Evolutionary conservation across 1,140 invertebrate species (phyloP).

Genomic region (Pomacea maculata): DNA sequence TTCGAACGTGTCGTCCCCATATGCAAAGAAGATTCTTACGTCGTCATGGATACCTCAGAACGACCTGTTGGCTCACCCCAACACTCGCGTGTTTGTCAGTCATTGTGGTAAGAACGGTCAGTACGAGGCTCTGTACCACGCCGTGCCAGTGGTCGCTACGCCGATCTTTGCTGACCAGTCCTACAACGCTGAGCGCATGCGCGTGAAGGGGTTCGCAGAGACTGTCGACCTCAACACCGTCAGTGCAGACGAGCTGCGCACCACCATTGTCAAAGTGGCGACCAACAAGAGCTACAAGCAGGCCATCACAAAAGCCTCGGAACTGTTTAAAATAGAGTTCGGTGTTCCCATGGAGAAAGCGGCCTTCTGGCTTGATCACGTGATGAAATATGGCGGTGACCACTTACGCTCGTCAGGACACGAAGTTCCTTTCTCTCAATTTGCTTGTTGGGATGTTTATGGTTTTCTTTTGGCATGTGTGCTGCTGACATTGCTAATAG

Average conservation of each 20-base stretch:
- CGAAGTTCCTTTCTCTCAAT: conserved; percentile 36
- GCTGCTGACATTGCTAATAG: too few species aligned
- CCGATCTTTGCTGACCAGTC: conserved; percentile 68
- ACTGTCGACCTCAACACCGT: conserved; percentile 9
- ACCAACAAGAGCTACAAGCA: conserved; percentile 24
- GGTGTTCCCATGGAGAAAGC: conserved; percentile 33
- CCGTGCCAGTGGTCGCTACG: conserved; percentile 69
- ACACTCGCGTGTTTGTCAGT: conserved; percentile 43
- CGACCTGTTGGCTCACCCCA: conserved; percentile 24
- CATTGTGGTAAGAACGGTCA: conserved; percentile 49
- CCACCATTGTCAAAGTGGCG: neutral
- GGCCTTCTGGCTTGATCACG: conserved; percentile 46
- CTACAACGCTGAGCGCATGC: conserved; percentile 25
- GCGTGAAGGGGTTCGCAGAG: conserved; percentile 15
- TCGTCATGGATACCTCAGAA: conserved; percentile 29
- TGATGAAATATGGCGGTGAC: conserved; percentile 44
- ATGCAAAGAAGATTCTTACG: conserved; percentile 14
- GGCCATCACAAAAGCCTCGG: conserved; percentile 41
- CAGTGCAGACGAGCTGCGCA: neutral
- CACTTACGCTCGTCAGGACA: conserved; percentile 36
- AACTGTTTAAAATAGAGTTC: conserved; percentile 33
- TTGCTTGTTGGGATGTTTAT: conserved; percentile 38
- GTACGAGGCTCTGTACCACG: conserved; percentile 47
- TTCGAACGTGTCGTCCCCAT: conserved; percentile 12
- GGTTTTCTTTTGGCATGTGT: neutral